A percentile compares a stretch with the other conserved stretches of the same genome.
Evolutionary conservation across 2,888 invertebrate species (phyloP).

Genomic region (Hololepta plana): DNA sequence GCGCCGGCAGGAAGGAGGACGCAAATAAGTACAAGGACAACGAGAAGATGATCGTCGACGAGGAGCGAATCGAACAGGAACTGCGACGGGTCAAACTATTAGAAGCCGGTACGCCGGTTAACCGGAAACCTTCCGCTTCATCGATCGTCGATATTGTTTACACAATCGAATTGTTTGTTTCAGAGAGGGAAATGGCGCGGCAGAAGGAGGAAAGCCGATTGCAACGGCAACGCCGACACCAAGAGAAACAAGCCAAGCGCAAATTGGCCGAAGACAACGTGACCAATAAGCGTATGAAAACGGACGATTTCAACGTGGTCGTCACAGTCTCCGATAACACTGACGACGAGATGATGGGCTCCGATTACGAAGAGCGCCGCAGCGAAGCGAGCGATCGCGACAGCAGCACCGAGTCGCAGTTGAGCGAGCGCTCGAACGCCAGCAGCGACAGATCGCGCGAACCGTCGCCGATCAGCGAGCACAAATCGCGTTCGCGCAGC

Average conservation of each 20-base stretch:
- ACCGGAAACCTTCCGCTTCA: constrained; percentile 2
- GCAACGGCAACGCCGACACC: constrained; percentile 54
- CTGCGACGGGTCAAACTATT: constrained; percentile 48
- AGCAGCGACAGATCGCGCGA: constrained; percentile 6
- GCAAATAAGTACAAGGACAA: constrained; percentile 29
- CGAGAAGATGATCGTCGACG: constrained; percentile 26
- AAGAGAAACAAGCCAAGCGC: constrained; percentile 23
- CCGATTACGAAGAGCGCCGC: too few relatives aligned
- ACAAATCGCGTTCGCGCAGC: constrained; percentile 3
- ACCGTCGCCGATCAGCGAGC: constrained; percentile 3
- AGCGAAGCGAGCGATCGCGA: constrained; percentile 13
- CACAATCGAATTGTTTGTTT: constrained; percentile 12
- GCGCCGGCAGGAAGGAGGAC: constrained; percentile 12
- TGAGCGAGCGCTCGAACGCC: constrained; percentile 7
- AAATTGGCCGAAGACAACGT: constrained; percentile 22
- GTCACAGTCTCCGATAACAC: constrained; percentile 25
- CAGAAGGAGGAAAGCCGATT: constrained; percentile 56
- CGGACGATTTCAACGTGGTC: constrained; percentile 20
- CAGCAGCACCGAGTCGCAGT: constrained; percentile 12
- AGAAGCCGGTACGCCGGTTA: constrained; percentile 39
- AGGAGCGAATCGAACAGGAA: constrained; percentile 26
- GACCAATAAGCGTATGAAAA: constrained; percentile 19
- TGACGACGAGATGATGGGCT: constrained; percentile 18
- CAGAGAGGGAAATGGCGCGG: constrained; percentile 57
- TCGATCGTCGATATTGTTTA: constrained; percentile 2